These are phyloP conservation scores for Equus quagga DNA, from an alignment of 2,113 vertebrate genomes.

Conservation along the genomic window DNA sequence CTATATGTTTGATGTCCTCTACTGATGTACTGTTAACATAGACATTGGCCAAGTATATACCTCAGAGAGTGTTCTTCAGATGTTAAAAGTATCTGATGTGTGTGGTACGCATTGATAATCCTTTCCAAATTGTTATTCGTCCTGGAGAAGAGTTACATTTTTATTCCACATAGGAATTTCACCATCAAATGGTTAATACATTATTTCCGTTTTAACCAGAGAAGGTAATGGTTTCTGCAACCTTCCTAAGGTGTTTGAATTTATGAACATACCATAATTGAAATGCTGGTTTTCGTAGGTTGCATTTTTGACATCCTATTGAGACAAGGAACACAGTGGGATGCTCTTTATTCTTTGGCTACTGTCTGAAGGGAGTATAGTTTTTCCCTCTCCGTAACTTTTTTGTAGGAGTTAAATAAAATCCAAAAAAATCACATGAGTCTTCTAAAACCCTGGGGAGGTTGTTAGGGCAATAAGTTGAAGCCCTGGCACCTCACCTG, in stretches of 20 bases:
- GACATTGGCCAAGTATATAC: neutral
- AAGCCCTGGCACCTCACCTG: neutral
- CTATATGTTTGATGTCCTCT: neutral
- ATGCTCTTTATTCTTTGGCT: neutral
- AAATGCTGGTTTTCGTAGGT: slow-evolving; percentile 22
- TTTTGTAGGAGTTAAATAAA: slow-evolving; percentile 34
- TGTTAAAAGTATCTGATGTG: slow-evolving; percentile 19
- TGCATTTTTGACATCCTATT: neutral
- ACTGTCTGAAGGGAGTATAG: neutral
- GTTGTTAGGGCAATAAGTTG: neutral
- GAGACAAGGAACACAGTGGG: neutral
- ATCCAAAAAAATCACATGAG: slow-evolving; percentile 30
- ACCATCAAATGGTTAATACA: neutral
- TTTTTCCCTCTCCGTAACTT: neutral
- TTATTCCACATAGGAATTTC: neutral
- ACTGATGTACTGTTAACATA: neutral
- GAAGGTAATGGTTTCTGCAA: neutral
- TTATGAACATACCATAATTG: neutral
- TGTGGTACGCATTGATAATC: neutral
- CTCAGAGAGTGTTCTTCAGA: neutral
- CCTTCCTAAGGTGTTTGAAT: neutral
- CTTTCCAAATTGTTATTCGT: neutral
- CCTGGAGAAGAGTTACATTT: neutral
- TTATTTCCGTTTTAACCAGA: slow-evolving; percentile 1
- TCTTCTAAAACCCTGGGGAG: neutral